Percentiles rank a stretch among this genome's conserved stretches.
Conservation (phyloP, 1,140 invertebrate genomes). For the Cepaea nemoralis region DNA sequence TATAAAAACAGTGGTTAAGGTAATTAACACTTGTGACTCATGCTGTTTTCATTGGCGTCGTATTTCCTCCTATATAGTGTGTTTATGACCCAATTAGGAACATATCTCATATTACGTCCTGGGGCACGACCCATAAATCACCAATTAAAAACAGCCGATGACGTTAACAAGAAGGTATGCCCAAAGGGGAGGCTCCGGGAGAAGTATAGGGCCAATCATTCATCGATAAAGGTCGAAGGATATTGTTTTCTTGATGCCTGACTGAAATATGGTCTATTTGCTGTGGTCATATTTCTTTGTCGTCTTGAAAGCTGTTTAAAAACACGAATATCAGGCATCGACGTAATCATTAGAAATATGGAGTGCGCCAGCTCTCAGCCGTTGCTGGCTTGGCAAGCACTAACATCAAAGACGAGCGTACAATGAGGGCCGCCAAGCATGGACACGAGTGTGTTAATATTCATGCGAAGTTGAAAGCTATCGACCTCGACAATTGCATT, state of each 20-base stretch:
- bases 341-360: background rate
- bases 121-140: background rate
- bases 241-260: background rate
- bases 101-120: background rate
- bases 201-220: background rate
- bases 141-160: background rate
- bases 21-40: no score
- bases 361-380: background rate
- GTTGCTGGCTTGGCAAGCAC: background rate
- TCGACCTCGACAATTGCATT: background rate
- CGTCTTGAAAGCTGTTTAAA: background rate
- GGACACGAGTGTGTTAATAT: background rate
- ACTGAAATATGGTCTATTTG: background rate
- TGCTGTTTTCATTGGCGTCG: no score
- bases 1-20: no score
- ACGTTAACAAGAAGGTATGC: background rate
- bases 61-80: no score
- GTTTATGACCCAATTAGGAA: constrained; percentile 4
- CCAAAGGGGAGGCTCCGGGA: background rate
- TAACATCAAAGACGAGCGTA: background rate
- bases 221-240: background rate
- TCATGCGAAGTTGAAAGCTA: constrained; percentile 2
- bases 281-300: background rate
- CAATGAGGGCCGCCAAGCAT: background rate
- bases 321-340: background rate